These are phyloP conservation scores for Microplitis deprimator DNA, from an alignment of 2,888 invertebrate species.

Conservation along the genomic window DNA sequence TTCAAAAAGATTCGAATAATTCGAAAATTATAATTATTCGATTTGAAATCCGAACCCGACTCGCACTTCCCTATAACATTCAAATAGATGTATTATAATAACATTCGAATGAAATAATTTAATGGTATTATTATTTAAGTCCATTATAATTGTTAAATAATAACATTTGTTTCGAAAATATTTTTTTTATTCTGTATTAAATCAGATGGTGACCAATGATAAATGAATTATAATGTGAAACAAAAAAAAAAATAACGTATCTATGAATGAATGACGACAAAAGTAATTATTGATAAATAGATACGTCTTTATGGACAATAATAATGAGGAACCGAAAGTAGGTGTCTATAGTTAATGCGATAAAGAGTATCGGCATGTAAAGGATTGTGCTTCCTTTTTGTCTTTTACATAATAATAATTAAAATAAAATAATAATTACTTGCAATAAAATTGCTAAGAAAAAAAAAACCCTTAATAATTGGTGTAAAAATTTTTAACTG, in stretches of 20 bases:
- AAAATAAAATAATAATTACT: constrained; percentile 36
- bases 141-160: background rate
- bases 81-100: constrained; percentile 37
- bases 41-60: no score
- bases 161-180: constrained; percentile 12
- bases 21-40: no score
- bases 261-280: constrained; percentile 20
- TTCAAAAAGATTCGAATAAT: no score
- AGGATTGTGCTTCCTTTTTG: constrained; percentile 52
- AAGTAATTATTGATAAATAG: constrained; percentile 36
- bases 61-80: background rate
- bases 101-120: constrained; percentile 28
- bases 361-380: constrained; percentile 36
- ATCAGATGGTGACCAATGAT: constrained; percentile 29
- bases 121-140: constrained; percentile 35
- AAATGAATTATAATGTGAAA: constrained; percentile 16
- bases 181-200: constrained; percentile 22
- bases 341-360: constrained; percentile 33
- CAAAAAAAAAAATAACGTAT: constrained; percentile 33
- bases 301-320: constrained; percentile 53
- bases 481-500: constrained; percentile 14
- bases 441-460: constrained; percentile 37
- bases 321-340: constrained; percentile 40
- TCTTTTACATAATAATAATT: constrained; percentile 45
- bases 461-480: background rate